Evolutionary conservation across 1,140 invertebrate genomes (phyloP), one percentile per base, ranked within the genome.

Genomic region (Sinonovacula constricta): DNA sequence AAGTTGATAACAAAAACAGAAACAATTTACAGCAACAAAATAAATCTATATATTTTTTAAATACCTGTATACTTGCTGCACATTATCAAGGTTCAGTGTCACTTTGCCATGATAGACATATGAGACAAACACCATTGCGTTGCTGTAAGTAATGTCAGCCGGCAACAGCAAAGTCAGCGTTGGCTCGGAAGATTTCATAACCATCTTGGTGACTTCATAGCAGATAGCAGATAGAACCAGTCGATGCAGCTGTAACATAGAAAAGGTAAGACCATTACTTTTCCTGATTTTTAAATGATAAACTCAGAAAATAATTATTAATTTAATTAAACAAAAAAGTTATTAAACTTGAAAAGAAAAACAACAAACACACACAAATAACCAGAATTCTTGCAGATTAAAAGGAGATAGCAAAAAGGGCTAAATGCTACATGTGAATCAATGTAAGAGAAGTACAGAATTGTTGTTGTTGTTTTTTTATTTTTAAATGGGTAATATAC

Each of bases 171-270:
- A 51, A 22, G 70, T 71, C 18, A 75, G 60, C 31, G 79, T 70
- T 5, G 45, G 2, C 18, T 62, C 36, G 49, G 24, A 36, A 33
- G 65, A 36, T 30, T 34, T 49, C 62, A 39, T 24, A 31, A 59
- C 45, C 53, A 65, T 12, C 45, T 67, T 28, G 68, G 79, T 33
- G 51, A 74, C 63, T 62, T 75, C 75, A 4, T 85, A 85, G 60
- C 83, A 83, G 28, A 81, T 82, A 22, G 85, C 84, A 39, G 86
- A 53, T 53, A 88, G 51, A 1, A 88, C 83, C 22, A 88, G 69
- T 69, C 82, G 84, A 67, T 88, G 86, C 2, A 84, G 79, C 86
- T 88, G 69, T 22, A 65, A 80, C 68, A 68, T n/a, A n/a, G n/a
- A n/a, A n/a, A n/a, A n/a, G n/a, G n/a, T n/a, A n/a, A n/a, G n/a